Percentiles rank a stretch among this genome's conserved stretches.
phyloP scores from a whole-genome alignment of 2,888 invertebrate genomes.

The Celastrina argiolus region DNA sequence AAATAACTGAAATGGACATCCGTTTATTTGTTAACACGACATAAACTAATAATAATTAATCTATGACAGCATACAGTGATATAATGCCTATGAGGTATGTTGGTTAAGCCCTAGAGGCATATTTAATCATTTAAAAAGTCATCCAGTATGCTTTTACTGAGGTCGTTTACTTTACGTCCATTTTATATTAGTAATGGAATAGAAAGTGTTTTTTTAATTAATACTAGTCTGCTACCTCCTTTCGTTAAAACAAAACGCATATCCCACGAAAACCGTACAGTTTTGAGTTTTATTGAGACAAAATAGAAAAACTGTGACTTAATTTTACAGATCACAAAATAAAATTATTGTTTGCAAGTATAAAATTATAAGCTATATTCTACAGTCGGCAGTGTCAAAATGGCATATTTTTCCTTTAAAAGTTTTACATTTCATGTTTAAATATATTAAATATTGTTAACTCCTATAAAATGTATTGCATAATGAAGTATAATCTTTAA shows the following conservation, averaged over 20 bases:
- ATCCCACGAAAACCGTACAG: not conserved
- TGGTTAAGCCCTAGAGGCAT: not conserved
- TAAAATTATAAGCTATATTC: no score
- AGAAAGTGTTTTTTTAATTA: not conserved
- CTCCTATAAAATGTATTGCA: no score
- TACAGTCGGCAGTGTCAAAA: no score
- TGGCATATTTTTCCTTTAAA: no score
- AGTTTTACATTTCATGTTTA: no score
- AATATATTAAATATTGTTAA: no score
- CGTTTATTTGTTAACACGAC: slow-evolving; percentile 10
- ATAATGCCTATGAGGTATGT: slow-evolving; percentile 1
- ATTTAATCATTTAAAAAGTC: slow-evolving; percentile 8
- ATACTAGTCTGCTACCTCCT: not conserved
- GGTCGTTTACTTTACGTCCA: not conserved
- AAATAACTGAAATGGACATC: not conserved
- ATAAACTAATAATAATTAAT: slow-evolving; percentile 11
- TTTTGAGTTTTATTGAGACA: not conserved
- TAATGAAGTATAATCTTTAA: no score
- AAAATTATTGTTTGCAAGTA: no score
- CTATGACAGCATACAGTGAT: slow-evolving; percentile 1
- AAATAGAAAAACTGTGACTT: no score
- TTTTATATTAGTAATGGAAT: not conserved
- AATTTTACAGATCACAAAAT: no score
- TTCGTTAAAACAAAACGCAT: not conserved
- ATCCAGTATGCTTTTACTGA: not conserved